Conservation (phyloP, 2,113 vertebrate species). For the Chaetura pelagica region DNA sequence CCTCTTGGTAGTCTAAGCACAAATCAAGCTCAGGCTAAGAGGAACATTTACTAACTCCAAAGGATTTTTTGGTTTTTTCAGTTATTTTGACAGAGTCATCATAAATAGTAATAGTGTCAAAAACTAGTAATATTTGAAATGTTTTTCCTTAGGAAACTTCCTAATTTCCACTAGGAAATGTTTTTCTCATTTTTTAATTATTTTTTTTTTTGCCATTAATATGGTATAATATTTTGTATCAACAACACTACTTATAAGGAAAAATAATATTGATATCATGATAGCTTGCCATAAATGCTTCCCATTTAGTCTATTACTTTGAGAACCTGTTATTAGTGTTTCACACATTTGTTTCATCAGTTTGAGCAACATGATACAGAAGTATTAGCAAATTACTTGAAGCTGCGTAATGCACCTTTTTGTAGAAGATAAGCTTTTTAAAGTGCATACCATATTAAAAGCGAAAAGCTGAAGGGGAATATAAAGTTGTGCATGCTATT, state of each 20-base stretch:
- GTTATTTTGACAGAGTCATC: background rate
- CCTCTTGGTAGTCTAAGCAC: background rate
- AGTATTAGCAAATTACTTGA: conserved; percentile 2
- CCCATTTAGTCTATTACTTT: background rate
- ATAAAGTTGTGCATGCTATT: background rate
- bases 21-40: background rate
- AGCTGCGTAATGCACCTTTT: background rate
- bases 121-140: background rate
- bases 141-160: too few species aligned
- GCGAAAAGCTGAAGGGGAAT: background rate
- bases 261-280: background rate
- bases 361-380: background rate
- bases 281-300: background rate
- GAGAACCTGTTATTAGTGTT: background rate
- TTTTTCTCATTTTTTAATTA: too few species aligned
- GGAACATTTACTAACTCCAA: background rate
- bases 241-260: background rate
- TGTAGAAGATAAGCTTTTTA: background rate
- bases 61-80: background rate
- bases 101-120: background rate
- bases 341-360: background rate
- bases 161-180: too few species aligned
- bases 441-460: background rate
- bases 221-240: background rate
- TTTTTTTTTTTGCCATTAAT: background rate